Evolutionary conservation across 2,113 vertebrate species (phyloP), one percentile per base, ranked within the genome.

Genomic region (Microtus richardsoni): DNA sequence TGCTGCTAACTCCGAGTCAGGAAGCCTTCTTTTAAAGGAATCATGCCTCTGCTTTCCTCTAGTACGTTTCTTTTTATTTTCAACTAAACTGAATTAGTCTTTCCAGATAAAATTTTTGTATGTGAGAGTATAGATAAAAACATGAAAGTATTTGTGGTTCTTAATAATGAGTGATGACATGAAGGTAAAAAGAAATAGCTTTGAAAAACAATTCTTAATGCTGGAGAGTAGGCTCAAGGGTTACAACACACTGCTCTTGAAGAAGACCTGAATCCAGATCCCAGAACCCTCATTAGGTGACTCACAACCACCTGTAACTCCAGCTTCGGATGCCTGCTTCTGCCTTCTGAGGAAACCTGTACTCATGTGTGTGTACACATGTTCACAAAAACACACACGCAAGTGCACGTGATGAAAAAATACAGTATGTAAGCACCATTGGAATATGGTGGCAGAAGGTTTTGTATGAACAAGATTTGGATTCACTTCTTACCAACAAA

Each of bases 121-220:
- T 71, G 64, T 39, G 3, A 92, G 91, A 88, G 24, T 33, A 12
- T 39, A 91, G 30, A 87, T 78, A 60, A 91, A 87, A 80, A n/a
- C 88, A 86, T 70, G 84, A 92, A 41, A 41, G 77, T 41, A 71
- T n/a, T n/a, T 52, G 41, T 41, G 47, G 71, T 78, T 95, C 84
- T 75, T 83, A 89, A 79, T 96, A 96, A 41, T 83, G 89, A 97
- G 82, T 93, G 73, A 92, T 93, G 86, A 93, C 62, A 83, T 64
- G 66, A 83, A 75, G 78, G 94, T 58, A 12, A 87, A 93, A 90
- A 93, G 90, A 52, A 82, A 1, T 52, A 14, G 44, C 83, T 87
- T 95, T 70, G 71, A 94, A 95, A 95, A 52, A 10, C 0, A 36
- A 80, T 22, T 75, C 62, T 66, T 71, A 28, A 7, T 4, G 22